Evolutionary conservation across 2,113 vertebrate genomes (phyloP).

Genomic region (Phycodurus eques): DNA sequence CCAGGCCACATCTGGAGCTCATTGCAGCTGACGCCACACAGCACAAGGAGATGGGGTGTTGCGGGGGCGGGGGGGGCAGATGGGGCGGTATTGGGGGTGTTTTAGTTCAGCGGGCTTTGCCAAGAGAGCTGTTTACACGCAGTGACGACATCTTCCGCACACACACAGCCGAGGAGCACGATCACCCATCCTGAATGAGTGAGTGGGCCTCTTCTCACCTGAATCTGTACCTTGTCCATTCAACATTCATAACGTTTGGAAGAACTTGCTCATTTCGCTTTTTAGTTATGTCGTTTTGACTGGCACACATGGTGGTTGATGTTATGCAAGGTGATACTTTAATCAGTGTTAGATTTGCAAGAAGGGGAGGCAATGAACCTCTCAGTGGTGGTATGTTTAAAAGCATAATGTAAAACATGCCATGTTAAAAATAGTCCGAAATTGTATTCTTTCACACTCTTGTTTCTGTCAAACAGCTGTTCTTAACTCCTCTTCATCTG

Average conservation of each 20-base stretch:
- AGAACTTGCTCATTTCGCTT: conserved; percentile 28
- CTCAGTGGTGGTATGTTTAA: conserved; percentile 52
- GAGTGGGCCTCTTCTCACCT: conserved; percentile 16
- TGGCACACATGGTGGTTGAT: conserved; percentile 48
- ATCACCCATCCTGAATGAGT: conserved; percentile 28
- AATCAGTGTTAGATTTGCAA: conserved; percentile 63
- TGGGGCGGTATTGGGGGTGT: conserved; percentile 37
- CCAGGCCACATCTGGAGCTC: conserved; percentile 78
- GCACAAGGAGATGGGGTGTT: conserved; percentile 60
- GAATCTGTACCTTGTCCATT: not conserved
- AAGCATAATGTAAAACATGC: conserved; percentile 43
- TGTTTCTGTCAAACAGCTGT: conserved; percentile 7
- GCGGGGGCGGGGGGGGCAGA: conserved; percentile 13
- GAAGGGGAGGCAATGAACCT: conserved; percentile 69
- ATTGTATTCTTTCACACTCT: not conserved
- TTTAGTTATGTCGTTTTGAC: conserved; percentile 51
- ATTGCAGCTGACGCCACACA: conserved; percentile 78
- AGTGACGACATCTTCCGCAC: conserved; percentile 50
- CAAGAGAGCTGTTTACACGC: conserved; percentile 60
- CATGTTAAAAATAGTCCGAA: not conserved
- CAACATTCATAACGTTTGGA: not conserved
- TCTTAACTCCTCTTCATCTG: conserved; percentile 1
- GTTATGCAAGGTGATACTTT: conserved; percentile 47
- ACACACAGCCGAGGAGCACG: conserved; percentile 37
- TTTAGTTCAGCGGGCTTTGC: conserved; percentile 37